Evolutionary conservation across 2,888 invertebrate genomes (phyloP).

Genomic region (Ochlodes sylvanus): DNA sequence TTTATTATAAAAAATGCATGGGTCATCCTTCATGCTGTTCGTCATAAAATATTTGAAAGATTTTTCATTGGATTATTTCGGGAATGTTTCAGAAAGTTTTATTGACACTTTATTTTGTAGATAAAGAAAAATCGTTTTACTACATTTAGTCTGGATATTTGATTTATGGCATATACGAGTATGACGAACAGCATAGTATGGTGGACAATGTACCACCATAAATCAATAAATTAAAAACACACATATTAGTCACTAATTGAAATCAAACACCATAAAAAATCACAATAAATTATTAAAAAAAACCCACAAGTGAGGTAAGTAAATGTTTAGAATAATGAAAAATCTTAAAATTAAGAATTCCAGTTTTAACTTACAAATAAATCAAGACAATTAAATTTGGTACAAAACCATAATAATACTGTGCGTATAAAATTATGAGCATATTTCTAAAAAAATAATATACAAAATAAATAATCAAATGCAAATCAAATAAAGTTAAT

Average conservation of each 20-base stretch:
- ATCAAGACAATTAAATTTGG: background rate
- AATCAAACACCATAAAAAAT: background rate
- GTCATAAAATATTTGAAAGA: background rate
- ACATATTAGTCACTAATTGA: background rate
- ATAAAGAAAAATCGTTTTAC: too few relatives aligned
- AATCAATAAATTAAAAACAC: background rate
- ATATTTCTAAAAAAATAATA: background rate
- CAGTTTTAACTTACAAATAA: background rate
- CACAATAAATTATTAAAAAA: background rate
- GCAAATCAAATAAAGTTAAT: background rate
- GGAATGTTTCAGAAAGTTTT: too few relatives aligned
- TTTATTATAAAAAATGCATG: background rate
- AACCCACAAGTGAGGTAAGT: background rate
- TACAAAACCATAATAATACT: slow-evolving; percentile 32
- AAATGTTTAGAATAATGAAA: background rate
- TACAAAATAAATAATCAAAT: slow-evolving; percentile 9
- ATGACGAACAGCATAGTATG: too few relatives aligned
- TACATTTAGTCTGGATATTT: too few relatives aligned
- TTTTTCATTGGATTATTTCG: too few relatives aligned
- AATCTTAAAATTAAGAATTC: slow-evolving; percentile 1
- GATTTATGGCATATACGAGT: too few relatives aligned
- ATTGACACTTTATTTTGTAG: too few relatives aligned
- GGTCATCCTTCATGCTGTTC: background rate
- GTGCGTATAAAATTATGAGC: slow-evolving; percentile 20
- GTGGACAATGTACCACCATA: too few relatives aligned